Conservation (phyloP, 2,888 invertebrate species). For the Sphaerophoria taeniata region DNA sequence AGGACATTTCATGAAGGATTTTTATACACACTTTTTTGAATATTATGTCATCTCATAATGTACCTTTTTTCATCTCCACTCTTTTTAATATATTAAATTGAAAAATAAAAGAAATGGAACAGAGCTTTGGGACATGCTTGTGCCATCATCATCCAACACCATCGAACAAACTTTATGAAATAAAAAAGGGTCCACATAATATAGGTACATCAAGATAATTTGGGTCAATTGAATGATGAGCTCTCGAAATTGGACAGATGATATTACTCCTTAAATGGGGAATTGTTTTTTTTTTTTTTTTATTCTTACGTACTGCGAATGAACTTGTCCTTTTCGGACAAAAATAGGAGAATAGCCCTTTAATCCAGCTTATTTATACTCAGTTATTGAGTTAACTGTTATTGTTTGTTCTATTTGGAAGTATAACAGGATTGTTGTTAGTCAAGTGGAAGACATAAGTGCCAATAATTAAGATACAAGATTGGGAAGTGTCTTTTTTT, state of each 20-base stretch:
- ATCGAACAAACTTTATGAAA: not conserved
- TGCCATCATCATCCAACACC: conserved; percentile 33
- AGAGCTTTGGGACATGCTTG: conserved; percentile 38
- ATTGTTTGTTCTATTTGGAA: conserved; percentile 40
- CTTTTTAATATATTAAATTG: conserved; percentile 72
- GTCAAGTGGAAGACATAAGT: not conserved
- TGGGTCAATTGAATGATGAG: conserved; percentile 66
- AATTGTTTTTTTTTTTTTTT: conserved; percentile 44
- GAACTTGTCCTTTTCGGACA: conserved; percentile 16
- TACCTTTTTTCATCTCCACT: conserved; percentile 26
- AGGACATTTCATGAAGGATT: conserved; percentile 48
- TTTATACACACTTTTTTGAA: conserved; percentile 44
- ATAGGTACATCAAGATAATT: conserved; percentile 38
- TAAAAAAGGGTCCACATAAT: conserved; percentile 31
- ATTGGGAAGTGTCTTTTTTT: conserved; percentile 5
- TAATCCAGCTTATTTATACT: conserved; percentile 53
- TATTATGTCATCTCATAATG: conserved; percentile 22
- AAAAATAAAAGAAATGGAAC: conserved; percentile 57
- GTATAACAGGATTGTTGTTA: not conserved
- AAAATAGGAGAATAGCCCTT: conserved; percentile 54
- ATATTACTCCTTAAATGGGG: conserved; percentile 43
- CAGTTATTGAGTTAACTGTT: conserved; percentile 42
- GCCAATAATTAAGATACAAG: not conserved
- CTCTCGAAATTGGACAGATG: conserved; percentile 60
- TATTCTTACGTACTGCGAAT: conserved; percentile 13